These are phyloP conservation scores for Sander vitreus DNA, from an alignment of 2,113 vertebrate species.

Conservation along the genomic window DNA sequence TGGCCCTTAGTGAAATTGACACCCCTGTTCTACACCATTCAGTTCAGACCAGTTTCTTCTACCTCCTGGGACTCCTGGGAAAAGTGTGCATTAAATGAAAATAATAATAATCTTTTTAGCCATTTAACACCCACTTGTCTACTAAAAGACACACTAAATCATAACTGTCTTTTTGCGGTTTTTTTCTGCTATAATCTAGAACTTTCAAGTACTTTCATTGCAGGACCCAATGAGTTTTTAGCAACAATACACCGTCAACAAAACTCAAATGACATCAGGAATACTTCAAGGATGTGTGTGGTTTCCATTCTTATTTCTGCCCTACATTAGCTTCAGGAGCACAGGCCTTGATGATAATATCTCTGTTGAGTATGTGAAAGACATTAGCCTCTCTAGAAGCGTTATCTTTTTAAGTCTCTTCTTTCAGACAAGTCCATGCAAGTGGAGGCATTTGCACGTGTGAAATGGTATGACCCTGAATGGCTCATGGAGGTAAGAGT, in stretches of 20 bases:
- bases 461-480: neutral
- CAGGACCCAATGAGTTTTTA: neutral
- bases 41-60: neutral
- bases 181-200: neutral
- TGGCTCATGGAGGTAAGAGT: neutral
- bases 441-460: neutral
- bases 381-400: neutral
- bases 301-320: neutral
- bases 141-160: neutral
- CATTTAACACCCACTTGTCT: neutral
- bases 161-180: neutral
- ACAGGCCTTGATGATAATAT: neutral
- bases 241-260: neutral
- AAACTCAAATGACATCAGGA: slow-evolving; percentile 4
- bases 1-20: too few relatives aligned
- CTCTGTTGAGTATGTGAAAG: neutral
- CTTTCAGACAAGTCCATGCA: slow-evolving; percentile 20
- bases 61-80: neutral
- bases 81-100: neutral
- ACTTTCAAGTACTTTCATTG: neutral
- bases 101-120: neutral
- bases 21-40: too few relatives aligned
- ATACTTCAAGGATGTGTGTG: neutral
- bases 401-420: neutral
- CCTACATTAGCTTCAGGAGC: neutral